A percentile compares a stretch with the other conserved stretches of the same genome.
Evolutionary conservation across 2,888 invertebrate species (phyloP).

Genomic region (Opisthograptis luteolata): DNA sequence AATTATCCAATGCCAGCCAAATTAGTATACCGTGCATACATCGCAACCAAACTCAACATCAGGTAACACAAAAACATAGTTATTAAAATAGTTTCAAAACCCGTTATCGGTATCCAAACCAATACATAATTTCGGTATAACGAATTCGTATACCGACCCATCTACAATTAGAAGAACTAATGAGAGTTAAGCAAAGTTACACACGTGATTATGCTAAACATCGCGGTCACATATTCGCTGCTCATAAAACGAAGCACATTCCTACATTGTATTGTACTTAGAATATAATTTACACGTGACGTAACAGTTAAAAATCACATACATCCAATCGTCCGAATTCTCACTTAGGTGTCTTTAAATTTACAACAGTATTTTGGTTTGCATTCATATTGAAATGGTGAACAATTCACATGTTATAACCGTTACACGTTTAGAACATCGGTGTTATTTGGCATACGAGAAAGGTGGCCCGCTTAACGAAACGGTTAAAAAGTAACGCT

Average conservation of each 20-base stretch:
- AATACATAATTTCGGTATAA: no score
- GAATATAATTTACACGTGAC: conserved; percentile 35
- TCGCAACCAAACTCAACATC: no score
- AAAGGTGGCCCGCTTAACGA: background rate
- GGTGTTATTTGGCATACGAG: conserved; percentile 1
- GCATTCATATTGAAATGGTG: conserved; percentile 10
- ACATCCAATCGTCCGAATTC: conserved; percentile 43
- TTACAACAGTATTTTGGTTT: conserved; percentile 41
- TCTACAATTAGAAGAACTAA: no score
- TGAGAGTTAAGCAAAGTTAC: no score
- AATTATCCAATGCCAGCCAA: no score
- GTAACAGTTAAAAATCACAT: conserved; percentile 25
- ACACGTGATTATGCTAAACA: no score
- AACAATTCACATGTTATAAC: conserved; percentile 20
- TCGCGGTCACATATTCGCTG: background rate
- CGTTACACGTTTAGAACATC: conserved; percentile 12
- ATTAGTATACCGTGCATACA: no score
- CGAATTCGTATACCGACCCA: no score
- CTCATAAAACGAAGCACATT: background rate
- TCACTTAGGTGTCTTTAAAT: conserved; percentile 57
- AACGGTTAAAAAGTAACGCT: no score
- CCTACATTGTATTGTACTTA: conserved; percentile 14
- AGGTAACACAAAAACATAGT: no score
- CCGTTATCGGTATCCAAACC: no score
- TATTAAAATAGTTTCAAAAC: no score